A percentile compares a stretch with the other conserved stretches of the same genome.
Evolutionary conservation across 1,140 invertebrate genomes (phyloP).

Genomic region (Chironomus tepperi): DNA sequence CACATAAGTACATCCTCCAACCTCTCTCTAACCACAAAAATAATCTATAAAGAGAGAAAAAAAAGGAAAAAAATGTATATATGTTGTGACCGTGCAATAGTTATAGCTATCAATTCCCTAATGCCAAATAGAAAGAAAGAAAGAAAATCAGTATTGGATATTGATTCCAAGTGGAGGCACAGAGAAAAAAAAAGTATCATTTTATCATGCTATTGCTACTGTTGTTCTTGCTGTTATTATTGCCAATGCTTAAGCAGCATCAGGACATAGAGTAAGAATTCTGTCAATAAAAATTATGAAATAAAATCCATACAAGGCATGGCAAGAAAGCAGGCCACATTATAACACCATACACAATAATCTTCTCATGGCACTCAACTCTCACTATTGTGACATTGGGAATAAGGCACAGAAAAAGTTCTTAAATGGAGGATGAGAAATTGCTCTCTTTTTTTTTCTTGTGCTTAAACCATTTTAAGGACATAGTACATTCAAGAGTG

Average conservation of each 20-base stretch:
- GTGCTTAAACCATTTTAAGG: not conserved
- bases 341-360: not conserved
- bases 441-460: not conserved
- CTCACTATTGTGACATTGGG: not conserved
- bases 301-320: not conserved
- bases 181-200: not conserved
- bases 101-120: slow-evolving; percentile 13
- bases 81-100: slow-evolving; percentile 11
- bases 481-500: not conserved
- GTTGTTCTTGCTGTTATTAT: too few species aligned
- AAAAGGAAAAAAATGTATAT: not conserved
- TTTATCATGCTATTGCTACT: too few species aligned
- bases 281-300: slow-evolving; percentile 10
- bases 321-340: not conserved
- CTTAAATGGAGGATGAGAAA: not conserved
- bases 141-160: slow-evolving; percentile 12
- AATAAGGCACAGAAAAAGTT: not conserved
- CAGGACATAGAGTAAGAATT: not conserved
- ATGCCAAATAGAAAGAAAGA: slow-evolving; percentile 4
- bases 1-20: not conserved
- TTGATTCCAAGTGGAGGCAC: not conserved
- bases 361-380: not conserved
- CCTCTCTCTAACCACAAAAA: not conserved
- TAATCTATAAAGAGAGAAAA: too few species aligned
- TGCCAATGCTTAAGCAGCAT: too few species aligned